Conservation (phyloP, 2,888 invertebrate species). For the Allacma fusca region DNA sequence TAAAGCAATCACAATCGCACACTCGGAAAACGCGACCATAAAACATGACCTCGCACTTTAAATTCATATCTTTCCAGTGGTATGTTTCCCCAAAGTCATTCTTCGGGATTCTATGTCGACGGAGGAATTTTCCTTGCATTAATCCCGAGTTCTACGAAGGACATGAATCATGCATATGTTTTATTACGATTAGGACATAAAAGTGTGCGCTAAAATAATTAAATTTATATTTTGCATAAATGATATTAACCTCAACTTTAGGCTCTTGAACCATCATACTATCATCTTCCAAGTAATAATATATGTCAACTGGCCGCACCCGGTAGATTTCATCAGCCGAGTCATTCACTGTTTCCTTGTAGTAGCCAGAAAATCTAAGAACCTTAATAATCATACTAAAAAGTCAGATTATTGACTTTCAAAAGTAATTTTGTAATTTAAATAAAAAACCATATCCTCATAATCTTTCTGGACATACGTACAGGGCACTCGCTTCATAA, state of each 20-base stretch:
- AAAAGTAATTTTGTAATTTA: no score
- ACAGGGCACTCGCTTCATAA: no score
- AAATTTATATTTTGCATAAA: no score
- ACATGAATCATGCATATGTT: no score
- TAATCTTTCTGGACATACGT: no score
- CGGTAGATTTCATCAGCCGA: constrained; percentile 76
- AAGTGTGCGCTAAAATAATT: no score
- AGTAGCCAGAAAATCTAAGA: constrained; percentile 81
- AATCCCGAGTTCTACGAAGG: constrained; percentile 77
- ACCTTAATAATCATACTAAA: no score
- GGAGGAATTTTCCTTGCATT: constrained; percentile 79
- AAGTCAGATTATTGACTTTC: no score
- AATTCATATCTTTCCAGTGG: constrained; percentile 88
- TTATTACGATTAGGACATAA: no score
- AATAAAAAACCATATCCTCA: no score
- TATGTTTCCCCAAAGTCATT: constrained; percentile 73
- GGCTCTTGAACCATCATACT: constrained; percentile 83
- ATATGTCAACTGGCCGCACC: constrained; percentile 79
- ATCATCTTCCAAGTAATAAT: constrained; percentile 87
- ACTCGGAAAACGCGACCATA: constrained; percentile 83
- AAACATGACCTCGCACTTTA: constrained; percentile 79
- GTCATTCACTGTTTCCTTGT: constrained; percentile 80
- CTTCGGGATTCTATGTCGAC: constrained; percentile 78
- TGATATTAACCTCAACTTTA: constrained; percentile 69
- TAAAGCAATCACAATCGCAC: constrained; percentile 80